Evolutionary conservation across 2,113 vertebrate species (phyloP), one percentile per base, ranked within the genome.

Genomic region (Dendropsophus ebraccatus): DNA sequence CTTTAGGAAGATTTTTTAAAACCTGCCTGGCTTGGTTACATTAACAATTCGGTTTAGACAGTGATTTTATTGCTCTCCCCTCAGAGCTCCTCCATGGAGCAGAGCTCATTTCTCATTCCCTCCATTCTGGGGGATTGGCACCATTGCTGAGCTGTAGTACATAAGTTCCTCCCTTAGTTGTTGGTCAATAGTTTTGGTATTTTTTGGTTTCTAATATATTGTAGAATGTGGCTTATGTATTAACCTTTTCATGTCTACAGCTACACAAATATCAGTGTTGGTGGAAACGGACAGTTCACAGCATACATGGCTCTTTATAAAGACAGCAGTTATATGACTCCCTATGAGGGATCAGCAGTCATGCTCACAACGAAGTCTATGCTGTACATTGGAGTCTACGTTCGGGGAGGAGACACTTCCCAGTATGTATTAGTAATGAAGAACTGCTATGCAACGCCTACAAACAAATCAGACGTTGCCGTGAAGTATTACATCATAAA

Each of bases 401-500:
- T 92, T 56, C 88, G 89, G 35, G 88, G 78, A 1, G 89, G 90
- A 0, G 89, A 92, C 30, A 0, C 87, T 52, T 88, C 88, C 17
- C 82, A 77, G 2, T 91, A 91, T 52, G 90, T 28, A 2, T 67
- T 93, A 79, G 49, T 88, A 17, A 88, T 92, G 90, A 91, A 88
- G 45, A 92, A 88, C 79, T 91, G 92, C 70, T 92, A 90, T 4
- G 90, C 90, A 25, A 92, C 90, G 0, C 91, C 90, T 58, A 90
- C 88, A 17, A 0, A 35, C 76, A 90, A 87, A 1, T 47, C 90
- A 19, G 70, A 87, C 0, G 90, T 90, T 75, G 69, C 88, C 2
- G 12, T 88, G 54, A 92, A 92, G 49, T 90, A 91, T 80, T 91
- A 91, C 78, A 91, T 91, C 83, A 91, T 91, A 65, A 72, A 88